Evolutionary conservation across 2,797 vertebrate species (phyloP).

Genomic region (Mus caroli): DNA sequence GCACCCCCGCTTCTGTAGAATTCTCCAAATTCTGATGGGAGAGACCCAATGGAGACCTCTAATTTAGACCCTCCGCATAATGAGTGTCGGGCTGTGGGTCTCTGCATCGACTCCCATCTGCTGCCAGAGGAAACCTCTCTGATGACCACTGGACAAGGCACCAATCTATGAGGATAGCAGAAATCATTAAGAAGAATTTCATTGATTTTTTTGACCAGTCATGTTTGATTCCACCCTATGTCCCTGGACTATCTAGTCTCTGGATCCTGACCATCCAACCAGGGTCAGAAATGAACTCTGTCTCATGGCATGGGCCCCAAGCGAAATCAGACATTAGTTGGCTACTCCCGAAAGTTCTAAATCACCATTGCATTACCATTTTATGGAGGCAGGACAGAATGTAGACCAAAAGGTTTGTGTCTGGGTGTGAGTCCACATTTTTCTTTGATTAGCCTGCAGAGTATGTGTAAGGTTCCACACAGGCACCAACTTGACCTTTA

Average conservation of each 20-base stretch:
- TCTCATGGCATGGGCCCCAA: not conserved
- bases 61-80: not conserved
- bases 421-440: not conserved
- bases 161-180: not conserved
- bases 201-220: not conserved
- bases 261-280: not conserved
- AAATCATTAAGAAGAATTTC: not conserved
- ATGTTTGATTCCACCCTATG: not conserved
- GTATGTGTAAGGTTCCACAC: not conserved
- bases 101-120: not conserved
- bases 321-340: not conserved
- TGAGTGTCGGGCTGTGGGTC: not conserved
- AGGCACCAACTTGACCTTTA: not conserved
- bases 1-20: not conserved
- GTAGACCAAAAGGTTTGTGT: not conserved
- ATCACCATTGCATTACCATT: not conserved
- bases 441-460: not conserved
- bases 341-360: not conserved
- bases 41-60: not conserved
- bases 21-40: not conserved
- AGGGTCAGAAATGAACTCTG: not conserved
- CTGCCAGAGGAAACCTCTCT: not conserved
- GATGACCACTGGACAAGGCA: not conserved
- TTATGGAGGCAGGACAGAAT: not conserved
- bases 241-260: not conserved